phyloP scores from a whole-genome alignment of 2,888 invertebrate genomes.

The Agonopterix heracliana region DNA sequence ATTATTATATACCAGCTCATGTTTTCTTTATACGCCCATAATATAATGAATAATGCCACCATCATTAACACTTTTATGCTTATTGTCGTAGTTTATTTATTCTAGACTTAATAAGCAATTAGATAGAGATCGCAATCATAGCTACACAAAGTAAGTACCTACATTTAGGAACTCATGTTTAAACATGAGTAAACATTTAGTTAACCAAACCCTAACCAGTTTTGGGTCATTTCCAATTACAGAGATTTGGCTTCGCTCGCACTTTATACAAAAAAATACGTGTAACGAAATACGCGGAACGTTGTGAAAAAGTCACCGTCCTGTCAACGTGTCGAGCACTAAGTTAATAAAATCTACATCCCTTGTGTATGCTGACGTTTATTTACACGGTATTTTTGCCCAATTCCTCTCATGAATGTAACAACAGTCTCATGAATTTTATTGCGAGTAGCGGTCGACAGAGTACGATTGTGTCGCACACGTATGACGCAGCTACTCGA shows the following conservation, averaged over 20 bases:
- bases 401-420: slow-evolving; percentile 42
- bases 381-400: slow-evolving; percentile 36
- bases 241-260: too few species aligned
- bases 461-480: slow-evolving; percentile 25
- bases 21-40: not conserved
- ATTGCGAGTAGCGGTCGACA: slow-evolving; percentile 29
- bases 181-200: not conserved
- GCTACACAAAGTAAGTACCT: not conserved
- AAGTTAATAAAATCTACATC: slow-evolving; percentile 27
- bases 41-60: not conserved
- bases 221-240: too few species aligned
- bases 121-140: too few species aligned
- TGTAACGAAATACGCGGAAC: not conserved
- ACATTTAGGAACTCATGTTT: not conserved
- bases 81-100: too few species aligned
- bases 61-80: too few species aligned
- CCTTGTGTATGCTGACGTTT: slow-evolving; percentile 28
- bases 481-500: slow-evolving; percentile 12
- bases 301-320: slow-evolving; percentile 4
- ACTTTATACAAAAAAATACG: not conserved
- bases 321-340: slow-evolving; percentile 16
- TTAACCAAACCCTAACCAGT: too few species aligned
- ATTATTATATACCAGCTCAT: not conserved
- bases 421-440: slow-evolving; percentile 49
- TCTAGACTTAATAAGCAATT: too few species aligned